phyloP scores from a whole-genome alignment of 2,888 invertebrate species.

The Priapulus caudatus region DNA sequence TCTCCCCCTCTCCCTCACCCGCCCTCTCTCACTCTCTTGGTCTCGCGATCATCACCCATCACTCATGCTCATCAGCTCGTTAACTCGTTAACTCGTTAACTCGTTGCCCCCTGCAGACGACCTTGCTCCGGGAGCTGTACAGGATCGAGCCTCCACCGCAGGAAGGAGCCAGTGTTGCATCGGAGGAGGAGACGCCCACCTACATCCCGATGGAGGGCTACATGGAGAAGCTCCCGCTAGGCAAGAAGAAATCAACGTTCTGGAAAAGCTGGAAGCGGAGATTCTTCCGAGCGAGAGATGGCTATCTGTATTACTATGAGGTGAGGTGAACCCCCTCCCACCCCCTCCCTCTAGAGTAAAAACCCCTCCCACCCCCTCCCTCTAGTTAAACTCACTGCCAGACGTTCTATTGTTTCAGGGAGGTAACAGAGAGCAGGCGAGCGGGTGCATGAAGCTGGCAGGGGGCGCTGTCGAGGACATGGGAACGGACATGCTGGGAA shows the following conservation, averaged over 20 bases:
- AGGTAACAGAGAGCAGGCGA: constrained; percentile 37
- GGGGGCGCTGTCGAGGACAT: constrained; percentile 44
- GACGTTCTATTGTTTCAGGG: constrained; percentile 35
- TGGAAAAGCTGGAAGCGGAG: constrained; percentile 48
- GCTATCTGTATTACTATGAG: constrained; percentile 45
- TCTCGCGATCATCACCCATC: not conserved
- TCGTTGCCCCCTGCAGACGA: constrained; percentile 25
- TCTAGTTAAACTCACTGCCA: too few species aligned
- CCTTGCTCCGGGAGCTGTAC: constrained; percentile 30
- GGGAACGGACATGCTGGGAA: constrained; percentile 41
- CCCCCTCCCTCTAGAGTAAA: too few species aligned
- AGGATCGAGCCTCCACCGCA: constrained; percentile 28
- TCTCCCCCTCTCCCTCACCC: constrained; percentile 1
- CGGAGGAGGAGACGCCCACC: constrained; percentile 26
- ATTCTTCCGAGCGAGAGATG: constrained; percentile 45
- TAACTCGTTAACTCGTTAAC: not conserved
- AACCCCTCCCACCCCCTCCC: too few species aligned
- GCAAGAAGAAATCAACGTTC: constrained; percentile 44
- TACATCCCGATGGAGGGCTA: constrained; percentile 45
- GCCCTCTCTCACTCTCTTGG: not conserved
- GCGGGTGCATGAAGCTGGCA: constrained; percentile 41
- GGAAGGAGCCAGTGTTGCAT: constrained; percentile 20
- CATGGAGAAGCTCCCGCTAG: constrained; percentile 44
- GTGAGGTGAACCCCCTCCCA: too few species aligned
- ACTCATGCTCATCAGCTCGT: not conserved